Evolutionary conservation across 1,140 invertebrate genomes (phyloP), one percentile per base, ranked within the genome.

Genomic region (Pachypeltis micranthus): DNA sequence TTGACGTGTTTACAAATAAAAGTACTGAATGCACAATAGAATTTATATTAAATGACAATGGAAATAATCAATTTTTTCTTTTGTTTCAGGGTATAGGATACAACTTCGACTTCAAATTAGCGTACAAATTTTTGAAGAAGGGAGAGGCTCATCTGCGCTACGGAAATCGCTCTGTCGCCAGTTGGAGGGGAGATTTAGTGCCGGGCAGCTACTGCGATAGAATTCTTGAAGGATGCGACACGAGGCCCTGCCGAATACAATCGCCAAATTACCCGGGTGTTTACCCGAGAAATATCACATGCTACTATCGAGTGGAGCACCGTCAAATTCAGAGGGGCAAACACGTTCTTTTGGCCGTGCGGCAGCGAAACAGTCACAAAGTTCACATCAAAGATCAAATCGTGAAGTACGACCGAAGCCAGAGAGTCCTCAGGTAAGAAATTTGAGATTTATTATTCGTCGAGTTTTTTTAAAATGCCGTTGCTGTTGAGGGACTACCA

Each of bases 221-320:
- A 67, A 60, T 88, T 65, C 80, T 90, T 63, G 83, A 82, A 65
- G 81, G 84, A 69, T 87, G 84, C 69, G 80, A 83, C 66, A 77
- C 80, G 12, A 73, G 77, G 44, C 74, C 76, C 54, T 87, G 85
- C 72, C 80, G 85, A 27, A 83, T 91, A 31, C 87, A 90, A 75
- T 88, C 87, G 19, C 88, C 89, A 2, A 91, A 91, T 77, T 91
- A 88, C 75, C 89, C 88, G 12, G 89, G 89, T 21, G 83, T 91
- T 58, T 91, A 91, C 75, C 88, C 88, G 1, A 77, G 89, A 64
- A 91, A 91, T 74, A 82, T 90, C 56, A 89, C 87, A 61, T 92
- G 89, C 75, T 84, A 86, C 71, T 92, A 89, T 76, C 78, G 81
- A 63, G 80, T 88, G 39, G 83, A 84, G 70, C 85, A 87, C 69